phyloP scores from a whole-genome alignment of 2,113 vertebrate genomes.

The Urocitellus parryii region DNA sequence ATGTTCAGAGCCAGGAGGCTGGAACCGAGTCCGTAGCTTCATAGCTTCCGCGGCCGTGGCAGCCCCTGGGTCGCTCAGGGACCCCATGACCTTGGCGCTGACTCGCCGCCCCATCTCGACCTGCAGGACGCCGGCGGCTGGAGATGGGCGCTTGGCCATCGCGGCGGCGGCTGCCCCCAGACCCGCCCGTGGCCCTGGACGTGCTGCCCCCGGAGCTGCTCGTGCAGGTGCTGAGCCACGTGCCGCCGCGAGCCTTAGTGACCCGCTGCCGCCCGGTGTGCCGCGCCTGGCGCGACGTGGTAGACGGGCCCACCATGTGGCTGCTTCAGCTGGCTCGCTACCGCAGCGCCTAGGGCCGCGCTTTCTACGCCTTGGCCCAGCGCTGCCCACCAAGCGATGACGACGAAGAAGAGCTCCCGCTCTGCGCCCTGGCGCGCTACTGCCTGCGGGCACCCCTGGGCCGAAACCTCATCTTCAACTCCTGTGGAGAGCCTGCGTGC shows the following conservation, averaged over 20 bases:
- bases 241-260: conserved; percentile 55
- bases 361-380: neutral
- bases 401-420: conserved; percentile 34
- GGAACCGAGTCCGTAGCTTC: neutral
- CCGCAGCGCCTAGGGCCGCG: conserved; percentile 43
- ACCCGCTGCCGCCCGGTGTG: conserved; percentile 59
- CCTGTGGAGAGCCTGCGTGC: conserved; percentile 72
- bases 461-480: conserved; percentile 79
- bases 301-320: conserved; percentile 79
- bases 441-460: conserved; percentile 53
- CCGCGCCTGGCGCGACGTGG: conserved; percentile 69
- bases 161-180: neutral
- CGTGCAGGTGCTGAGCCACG: conserved; percentile 79
- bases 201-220: conserved; percentile 78
- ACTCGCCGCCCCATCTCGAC: neutral
- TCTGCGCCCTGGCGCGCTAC: conserved; percentile 69
- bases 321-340: conserved; percentile 73
- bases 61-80: neutral
- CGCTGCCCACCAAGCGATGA: conserved; percentile 24
- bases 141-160: conserved; percentile 62
- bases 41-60: neutral
- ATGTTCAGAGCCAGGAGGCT: neutral
- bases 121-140: neutral
- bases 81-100: neutral
- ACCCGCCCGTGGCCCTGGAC: conserved; percentile 51